Conservation (phyloP, 2,888 invertebrate genomes). For the Nymphalis c-album region DNA sequence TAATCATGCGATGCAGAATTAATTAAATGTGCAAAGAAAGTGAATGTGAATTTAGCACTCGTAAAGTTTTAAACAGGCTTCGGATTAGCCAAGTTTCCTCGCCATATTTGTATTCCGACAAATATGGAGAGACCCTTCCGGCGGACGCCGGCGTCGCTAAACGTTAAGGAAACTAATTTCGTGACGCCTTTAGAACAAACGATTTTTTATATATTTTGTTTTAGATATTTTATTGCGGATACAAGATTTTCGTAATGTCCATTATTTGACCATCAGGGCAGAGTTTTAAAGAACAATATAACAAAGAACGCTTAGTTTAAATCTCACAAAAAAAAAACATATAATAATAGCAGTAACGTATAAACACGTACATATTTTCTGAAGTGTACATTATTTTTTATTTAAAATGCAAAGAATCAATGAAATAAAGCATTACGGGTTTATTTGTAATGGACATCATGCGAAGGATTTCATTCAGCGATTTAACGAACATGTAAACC, state of each 20-base stretch:
- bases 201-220: slow-evolving; percentile 4
- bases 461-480: slow-evolving; percentile 20
- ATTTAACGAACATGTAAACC: slow-evolving; percentile 25
- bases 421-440: background rate
- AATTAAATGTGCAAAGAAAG: slow-evolving; percentile 45
- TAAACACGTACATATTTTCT: too few relatives aligned
- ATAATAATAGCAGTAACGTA: too few relatives aligned
- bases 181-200: slow-evolving; percentile 10
- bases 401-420: too few relatives aligned
- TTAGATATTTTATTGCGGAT: background rate
- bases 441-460: slow-evolving; percentile 11
- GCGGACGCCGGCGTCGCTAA: slow-evolving; percentile 47
- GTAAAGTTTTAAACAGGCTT: slow-evolving; percentile 48
- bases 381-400: too few relatives aligned
- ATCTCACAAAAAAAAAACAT: too few relatives aligned
- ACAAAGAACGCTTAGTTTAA: too few relatives aligned
- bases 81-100: slow-evolving; percentile 55
- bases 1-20: background rate
- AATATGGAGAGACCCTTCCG: slow-evolving; percentile 64
- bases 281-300: too few relatives aligned
- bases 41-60: slow-evolving; percentile 54
- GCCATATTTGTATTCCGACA: slow-evolving; percentile 54
- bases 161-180: slow-evolving; percentile 30
- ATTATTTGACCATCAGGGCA: too few relatives aligned
- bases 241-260: too few relatives aligned